Base-by-base conservation (phyloP, 2,888 invertebrate genomes). In the Diarsia mendica region DNA sequence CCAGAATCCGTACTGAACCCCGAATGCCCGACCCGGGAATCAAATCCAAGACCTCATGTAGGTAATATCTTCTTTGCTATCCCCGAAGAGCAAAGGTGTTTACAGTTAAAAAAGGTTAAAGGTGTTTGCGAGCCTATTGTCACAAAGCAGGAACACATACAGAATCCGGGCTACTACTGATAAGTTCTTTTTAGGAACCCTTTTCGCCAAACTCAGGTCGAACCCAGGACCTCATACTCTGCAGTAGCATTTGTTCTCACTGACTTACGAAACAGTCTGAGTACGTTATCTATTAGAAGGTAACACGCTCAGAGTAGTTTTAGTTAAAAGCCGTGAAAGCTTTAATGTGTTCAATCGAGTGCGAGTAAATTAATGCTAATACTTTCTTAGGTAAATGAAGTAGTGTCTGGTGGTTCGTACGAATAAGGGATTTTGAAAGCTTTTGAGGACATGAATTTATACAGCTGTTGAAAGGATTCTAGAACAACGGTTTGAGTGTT, bases 361-460 rank as follows among this genome's bases (percentile, higher is more conserved):
- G 66, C 39, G 68, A n/a, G 39, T 75, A 69, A 66, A 80, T 82
- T 58, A 55, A 75, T 76, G 71, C n/a, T 75, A 67, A 83, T 72
- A 69, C 64, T 77, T 73, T 73, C 72, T 83, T 70, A 77, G 23
- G 53, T 60, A 67, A 71, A 69, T 79, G 69, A 68, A 65, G 75
- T 49, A 44, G 49, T 15, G 53, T 65, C 20, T 67, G 48, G 53
- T 49, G 33, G n/a, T 60, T 49, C 13, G 53, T 44, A 15, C 48
- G 55, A 80, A 23, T 48, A 53, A 33, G 39, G 13, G 51, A 3
- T 80, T 79, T 80, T 60, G 48, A 23, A 55, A 74, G 66, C 49
- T 63, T 73, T 20, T 4, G 20, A 0, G 20, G 33, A 49, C 33
- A n/a, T 67, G 23, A 64, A 67, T 74, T 48, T 48, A 64, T 39